These are phyloP conservation scores for Trichonephila clavata DNA, from an alignment of 1,140 invertebrate genomes.

Conservation along the genomic window DNA sequence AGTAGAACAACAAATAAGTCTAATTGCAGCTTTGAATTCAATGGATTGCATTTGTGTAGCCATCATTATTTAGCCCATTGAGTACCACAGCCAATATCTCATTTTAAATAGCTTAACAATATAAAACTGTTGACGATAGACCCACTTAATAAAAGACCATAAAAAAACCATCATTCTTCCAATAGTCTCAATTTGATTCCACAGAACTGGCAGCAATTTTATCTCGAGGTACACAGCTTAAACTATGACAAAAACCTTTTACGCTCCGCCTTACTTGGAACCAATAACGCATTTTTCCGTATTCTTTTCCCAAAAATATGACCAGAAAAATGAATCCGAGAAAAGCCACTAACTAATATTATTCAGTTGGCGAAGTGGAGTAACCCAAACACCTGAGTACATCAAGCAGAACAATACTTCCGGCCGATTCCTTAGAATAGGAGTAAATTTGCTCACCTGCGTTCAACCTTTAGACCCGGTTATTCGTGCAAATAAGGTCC, in stretches of 20 bases:
- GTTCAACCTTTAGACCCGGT: slow-evolving; percentile 9
- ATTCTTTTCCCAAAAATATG: background rate
- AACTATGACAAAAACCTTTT: background rate
- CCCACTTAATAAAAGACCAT: no score
- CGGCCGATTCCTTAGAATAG: slow-evolving; percentile 10
- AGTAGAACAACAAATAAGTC: no score
- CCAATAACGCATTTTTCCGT: background rate
- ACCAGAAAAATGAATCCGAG: background rate
- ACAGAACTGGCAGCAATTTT: no score
- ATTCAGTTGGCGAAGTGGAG: background rate
- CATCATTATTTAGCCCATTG: no score
- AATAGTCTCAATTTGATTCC: no score
- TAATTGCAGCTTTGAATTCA: no score
- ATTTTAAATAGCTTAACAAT: no score
- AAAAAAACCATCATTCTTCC: no score
- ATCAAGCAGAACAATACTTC: background rate
- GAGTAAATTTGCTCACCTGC: slow-evolving; percentile 1
- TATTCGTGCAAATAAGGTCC: background rate
- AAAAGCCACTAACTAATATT: background rate
- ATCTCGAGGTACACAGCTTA: no score
- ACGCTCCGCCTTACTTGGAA: background rate
- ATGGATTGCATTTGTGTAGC: no score
- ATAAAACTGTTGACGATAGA: no score
- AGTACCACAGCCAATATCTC: no score
- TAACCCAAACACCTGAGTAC: slow-evolving; percentile 7